Base-by-base conservation (phyloP, 2,797 vertebrate species). In the Dicrostonyx torquatus region DNA sequence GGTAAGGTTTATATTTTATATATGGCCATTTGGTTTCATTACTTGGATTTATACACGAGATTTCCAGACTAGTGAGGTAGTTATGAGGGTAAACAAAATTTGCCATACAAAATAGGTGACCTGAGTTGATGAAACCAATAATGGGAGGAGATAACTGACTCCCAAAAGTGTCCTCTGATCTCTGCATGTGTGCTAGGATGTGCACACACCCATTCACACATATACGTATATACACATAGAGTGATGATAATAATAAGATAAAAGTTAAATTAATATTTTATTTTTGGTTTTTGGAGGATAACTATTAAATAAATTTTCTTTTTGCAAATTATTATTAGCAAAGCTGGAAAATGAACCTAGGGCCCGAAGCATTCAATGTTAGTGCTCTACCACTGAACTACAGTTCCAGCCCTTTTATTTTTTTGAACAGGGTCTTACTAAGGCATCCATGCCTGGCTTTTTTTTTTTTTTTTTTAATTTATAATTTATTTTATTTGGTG, bases 401-500 rank as follows among this genome's bases (percentile, higher is more conserved):
- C 45, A 22, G 13, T 26, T 68, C 12, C 37, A 70, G 34, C n/a
- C 62, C 20, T 85, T 50, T 58, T 77, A 48, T 10, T 48, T 76
- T 76, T 76, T 68, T n/a, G 66, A 68, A 62, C 53, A 79, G n/a
- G 43, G 29, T 66, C 82, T 84, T 48, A 45, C 43, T 84, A 66
- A 84, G 29, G 15, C n/a, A 24, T 31, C 31, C 62, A 31, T 85
- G 37, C 26, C 79, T 82, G n/a, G n/a, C n/a, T n/a, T n/a, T n/a
- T n/a, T n/a, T n/a, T n/a, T 6, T 26, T 62, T 15, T 45, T 64
- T 83, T 37, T 83, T 68, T 40, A 37, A 53, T 86, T 86, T 70
- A 72, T 64, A 92, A 78, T 93, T 82, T 60, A n/a, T n/a, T 64
- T 37, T 3, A 43, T 94, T 84, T 95, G 73, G 48, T 94, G n/a